These are phyloP conservation scores for Eupithecia abbreviata DNA, from an alignment of 2,888 invertebrate genomes.

Conservation along the genomic window DNA sequence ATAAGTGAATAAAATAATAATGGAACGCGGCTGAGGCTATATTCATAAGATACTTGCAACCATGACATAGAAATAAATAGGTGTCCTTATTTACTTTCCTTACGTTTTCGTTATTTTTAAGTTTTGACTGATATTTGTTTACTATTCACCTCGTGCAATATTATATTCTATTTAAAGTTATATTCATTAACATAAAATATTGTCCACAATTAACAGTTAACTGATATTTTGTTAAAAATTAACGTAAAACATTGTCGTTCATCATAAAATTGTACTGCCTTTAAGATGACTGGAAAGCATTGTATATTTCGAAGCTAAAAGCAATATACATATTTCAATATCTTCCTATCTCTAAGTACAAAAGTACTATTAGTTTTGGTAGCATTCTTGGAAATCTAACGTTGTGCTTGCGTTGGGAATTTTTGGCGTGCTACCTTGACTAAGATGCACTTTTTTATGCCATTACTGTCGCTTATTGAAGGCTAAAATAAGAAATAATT, in stretches of 20 bases:
- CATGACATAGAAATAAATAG: conserved; percentile 18
- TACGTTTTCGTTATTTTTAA: conserved; percentile 8
- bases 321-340: conserved; percentile 13
- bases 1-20: conserved; percentile 30
- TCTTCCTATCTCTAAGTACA: not conserved
- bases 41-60: conserved; percentile 27
- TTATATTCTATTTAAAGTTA: not conserved
- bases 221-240: not conserved
- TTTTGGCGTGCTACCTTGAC: not conserved
- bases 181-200: not conserved
- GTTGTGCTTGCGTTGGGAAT: not conserved
- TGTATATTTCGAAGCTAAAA: conserved; percentile 18
- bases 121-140: conserved; percentile 29
- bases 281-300: conserved; percentile 13
- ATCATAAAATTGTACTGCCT: conserved; percentile 21
- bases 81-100: conserved; percentile 5
- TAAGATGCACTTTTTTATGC: conserved; percentile 6
- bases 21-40: conserved; percentile 34
- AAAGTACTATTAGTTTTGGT: not conserved
- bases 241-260: not conserved
- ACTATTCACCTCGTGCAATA: not conserved
- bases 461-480: conserved; percentile 4
- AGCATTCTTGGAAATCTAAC: not conserved
- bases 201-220: not conserved
- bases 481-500: not conserved